Evolutionary conservation across 2,888 invertebrate species (phyloP).

Genomic region (Cerceris ruficornis): DNA sequence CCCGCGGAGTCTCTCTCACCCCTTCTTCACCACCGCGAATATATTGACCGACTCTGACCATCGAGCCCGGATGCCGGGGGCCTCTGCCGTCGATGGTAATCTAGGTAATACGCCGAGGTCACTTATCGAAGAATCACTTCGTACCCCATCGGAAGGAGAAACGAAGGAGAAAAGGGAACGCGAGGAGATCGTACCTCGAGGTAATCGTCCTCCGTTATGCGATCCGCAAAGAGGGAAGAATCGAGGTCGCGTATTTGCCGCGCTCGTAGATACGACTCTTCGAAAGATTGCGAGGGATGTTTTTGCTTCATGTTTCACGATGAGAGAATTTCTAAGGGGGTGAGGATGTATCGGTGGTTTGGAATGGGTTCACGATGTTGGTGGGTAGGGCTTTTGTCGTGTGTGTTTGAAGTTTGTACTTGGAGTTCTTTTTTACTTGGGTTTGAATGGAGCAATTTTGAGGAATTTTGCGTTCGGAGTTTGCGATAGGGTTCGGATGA

Average conservation of each 20-base stretch:
- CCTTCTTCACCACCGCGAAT: constrained; percentile 52
- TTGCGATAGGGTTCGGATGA: too few species aligned
- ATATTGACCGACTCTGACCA: constrained; percentile 72
- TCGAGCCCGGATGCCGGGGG: constrained; percentile 42
- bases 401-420: too few species aligned
- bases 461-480: too few species aligned
- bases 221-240: not conserved
- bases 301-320: too few species aligned
- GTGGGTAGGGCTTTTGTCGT: too few species aligned
- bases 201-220: not conserved
- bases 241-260: not conserved
- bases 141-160: constrained; percentile 23
- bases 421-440: too few species aligned
- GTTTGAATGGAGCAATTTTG: too few species aligned
- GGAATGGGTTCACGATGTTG: too few species aligned
- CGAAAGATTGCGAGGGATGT: too few species aligned
- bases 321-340: too few species aligned
- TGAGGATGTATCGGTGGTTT: too few species aligned
- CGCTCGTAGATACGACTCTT: too few species aligned
- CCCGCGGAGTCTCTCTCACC: constrained; percentile 28
- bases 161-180: constrained; percentile 1
- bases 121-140: constrained; percentile 66
- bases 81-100: constrained; percentile 67
- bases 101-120: constrained; percentile 72
- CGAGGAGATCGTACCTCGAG: not conserved